A percentile compares a stretch with the other conserved stretches of the same genome.
Evolutionary conservation across 2,888 invertebrate genomes (phyloP).

Genomic region (Orthosia cruda): DNA sequence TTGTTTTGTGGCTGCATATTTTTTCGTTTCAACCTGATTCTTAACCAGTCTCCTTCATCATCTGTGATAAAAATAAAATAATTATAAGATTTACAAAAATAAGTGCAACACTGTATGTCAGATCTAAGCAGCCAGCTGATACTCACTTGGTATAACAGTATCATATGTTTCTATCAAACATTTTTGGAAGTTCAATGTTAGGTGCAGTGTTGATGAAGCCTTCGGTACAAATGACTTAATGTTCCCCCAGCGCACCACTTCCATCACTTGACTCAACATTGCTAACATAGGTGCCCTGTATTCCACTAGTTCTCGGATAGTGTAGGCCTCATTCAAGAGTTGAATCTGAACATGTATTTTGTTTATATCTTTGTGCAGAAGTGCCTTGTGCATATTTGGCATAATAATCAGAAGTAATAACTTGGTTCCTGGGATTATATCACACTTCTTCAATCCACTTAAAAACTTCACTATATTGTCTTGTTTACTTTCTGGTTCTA

Average conservation of each 20-base stretch:
- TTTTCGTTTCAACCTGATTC: constrained; percentile 75
- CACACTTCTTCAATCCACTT: constrained; percentile 75
- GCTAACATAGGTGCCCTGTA: constrained; percentile 86
- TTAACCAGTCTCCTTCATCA: constrained; percentile 85
- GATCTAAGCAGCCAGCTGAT: neutral
- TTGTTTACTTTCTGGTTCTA: constrained; percentile 76
- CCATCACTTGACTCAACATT: constrained; percentile 85
- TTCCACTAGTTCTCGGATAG: constrained; percentile 76
- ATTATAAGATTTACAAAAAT: neutral
- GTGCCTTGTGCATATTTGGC: constrained; percentile 83
- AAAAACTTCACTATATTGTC: constrained; percentile 82
- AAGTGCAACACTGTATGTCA: too few relatives aligned
- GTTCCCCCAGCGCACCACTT: constrained; percentile 81
- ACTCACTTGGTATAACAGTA: constrained; percentile 80
- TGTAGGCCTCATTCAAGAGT: constrained; percentile 77
- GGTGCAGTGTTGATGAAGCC: constrained; percentile 78
- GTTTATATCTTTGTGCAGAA: constrained; percentile 76
- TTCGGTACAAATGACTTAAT: constrained; percentile 77
- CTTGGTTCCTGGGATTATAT: constrained; percentile 78
- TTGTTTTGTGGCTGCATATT: constrained; percentile 83
- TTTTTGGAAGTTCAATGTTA: constrained; percentile 78
- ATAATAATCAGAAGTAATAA: constrained; percentile 83
- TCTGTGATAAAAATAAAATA: constrained; percentile 72
- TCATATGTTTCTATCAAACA: constrained; percentile 79
- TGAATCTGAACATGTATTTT: constrained; percentile 78